Evolutionary conservation across 2,113 vertebrate species (phyloP), one percentile per base, ranked within the genome.

Genomic region (Cacatua alba): DNA sequence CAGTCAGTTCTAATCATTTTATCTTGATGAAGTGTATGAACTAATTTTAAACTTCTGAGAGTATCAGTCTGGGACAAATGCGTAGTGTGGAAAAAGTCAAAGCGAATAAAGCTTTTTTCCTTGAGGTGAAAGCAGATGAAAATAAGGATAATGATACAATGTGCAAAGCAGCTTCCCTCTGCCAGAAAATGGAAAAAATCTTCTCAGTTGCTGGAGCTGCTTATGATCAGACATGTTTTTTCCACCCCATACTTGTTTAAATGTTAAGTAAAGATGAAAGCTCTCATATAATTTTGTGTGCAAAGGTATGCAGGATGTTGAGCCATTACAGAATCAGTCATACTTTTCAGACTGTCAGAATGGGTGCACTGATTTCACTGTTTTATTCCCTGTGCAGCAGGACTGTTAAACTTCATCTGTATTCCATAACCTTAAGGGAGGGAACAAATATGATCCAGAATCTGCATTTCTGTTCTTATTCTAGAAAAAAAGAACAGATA

Each of bases 11-110:
- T 10, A 62, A 26, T 43, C 21, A 69, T 84, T 84, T 69, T 81
- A 37, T 62, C 48, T 37, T 60, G 21, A 28, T 64, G 33, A 95
- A 83, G 83, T 63, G 20, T 4, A 52, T 51, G 48, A 75, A 84
- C 76, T 55, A 29, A 82, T 82, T 91, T 77, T 94, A 77, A 95
- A 77, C 28, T 82, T 49, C 62, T 64, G 64, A 90, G 76, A 84
- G n/a, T 86, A 86, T 16, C 48, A 76, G 80, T 41, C 21, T 21
- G 21, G 35, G 44, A 78, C 57, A 84, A 67, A 48, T 35, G 57
- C 6, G 12, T 90, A 37, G 60, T 44, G 41, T 95, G 86, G 77
- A 91, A 94, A 96, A 95, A 82, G 41, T 94, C 39, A 35, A 79
- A 90, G 35, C 62, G 69, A 88, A 49, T 92, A 72, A 86, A 91